These are phyloP conservation scores for Syngnathus floridae DNA, from an alignment of 2,113 vertebrate genomes.

Conservation along the genomic window DNA sequence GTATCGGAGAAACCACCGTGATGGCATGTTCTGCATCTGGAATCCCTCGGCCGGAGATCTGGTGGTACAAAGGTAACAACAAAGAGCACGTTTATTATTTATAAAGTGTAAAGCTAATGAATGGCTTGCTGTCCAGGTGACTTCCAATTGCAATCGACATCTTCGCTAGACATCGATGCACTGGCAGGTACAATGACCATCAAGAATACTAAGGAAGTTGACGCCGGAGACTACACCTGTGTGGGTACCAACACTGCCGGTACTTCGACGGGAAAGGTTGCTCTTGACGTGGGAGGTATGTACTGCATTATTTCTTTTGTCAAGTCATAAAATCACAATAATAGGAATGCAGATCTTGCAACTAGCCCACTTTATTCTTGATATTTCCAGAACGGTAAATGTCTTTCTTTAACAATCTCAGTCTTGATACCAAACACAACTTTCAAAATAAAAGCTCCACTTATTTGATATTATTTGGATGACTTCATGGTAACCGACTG, in stretches of 20 bases:
- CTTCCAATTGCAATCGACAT: conserved; percentile 75
- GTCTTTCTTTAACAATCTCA: not conserved
- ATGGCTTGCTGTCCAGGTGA: conserved; percentile 68
- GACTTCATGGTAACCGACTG: too few species aligned
- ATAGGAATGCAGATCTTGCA: not conserved
- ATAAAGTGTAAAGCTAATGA: not conserved
- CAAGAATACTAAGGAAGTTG: conserved; percentile 76
- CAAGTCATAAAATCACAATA: too few species aligned
- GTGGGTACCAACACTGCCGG: conserved; percentile 84
- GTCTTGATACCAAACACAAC: not conserved
- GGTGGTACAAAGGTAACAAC: conserved; percentile 91
- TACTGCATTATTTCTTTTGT: not conserved
- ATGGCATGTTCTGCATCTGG: conserved; percentile 87
- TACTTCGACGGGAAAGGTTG: conserved; percentile 77
- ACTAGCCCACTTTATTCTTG: not conserved
- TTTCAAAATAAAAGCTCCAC: not conserved
- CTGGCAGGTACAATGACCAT: conserved; percentile 78
- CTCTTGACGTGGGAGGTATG: conserved; percentile 92
- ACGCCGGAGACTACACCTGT: conserved; percentile 89
- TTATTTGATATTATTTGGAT: not conserved
- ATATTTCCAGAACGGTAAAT: not conserved
- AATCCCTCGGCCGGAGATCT: conserved; percentile 80
- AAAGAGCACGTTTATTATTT: not conserved
- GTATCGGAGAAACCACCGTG: conserved; percentile 79
- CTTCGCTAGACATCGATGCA: conserved; percentile 72